These are phyloP conservation scores for Microcebus jonahi DNA, from an alignment of 2,113 vertebrate genomes.

Conservation along the genomic window DNA sequence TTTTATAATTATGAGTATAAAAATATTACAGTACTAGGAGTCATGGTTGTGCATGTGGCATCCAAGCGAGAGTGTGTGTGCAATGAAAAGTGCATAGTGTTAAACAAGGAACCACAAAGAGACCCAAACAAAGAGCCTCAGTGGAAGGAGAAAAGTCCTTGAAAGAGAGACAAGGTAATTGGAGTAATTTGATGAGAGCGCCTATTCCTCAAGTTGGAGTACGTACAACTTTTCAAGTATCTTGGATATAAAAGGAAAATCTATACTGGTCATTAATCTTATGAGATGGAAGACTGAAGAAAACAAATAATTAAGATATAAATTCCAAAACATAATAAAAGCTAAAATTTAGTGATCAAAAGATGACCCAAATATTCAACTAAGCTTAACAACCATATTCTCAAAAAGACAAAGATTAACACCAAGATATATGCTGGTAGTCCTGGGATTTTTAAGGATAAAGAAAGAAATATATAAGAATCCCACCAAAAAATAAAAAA, in stretches of 20 bases:
- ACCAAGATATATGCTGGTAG: background rate
- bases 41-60: background rate
- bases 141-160: background rate
- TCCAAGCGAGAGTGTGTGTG: background rate
- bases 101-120: background rate
- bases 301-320: background rate
- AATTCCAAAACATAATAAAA: background rate
- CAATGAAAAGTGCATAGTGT: background rate
- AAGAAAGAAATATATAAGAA: background rate
- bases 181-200: background rate
- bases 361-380: background rate
- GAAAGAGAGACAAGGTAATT: background rate
- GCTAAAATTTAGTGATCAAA: background rate
- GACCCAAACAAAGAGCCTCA: background rate
- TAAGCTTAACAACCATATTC: background rate
- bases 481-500: background rate
- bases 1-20: background rate
- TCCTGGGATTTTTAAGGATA: background rate
- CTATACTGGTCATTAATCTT: background rate
- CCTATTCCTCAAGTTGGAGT: too few species aligned
- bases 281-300: background rate
- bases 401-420: slow-evolving; percentile 4
- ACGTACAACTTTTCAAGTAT: background rate
- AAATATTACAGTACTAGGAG: background rate
- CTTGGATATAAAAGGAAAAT: background rate